Conservation (phyloP, 2,888 invertebrate genomes). For the Lasioglossum morio region DNA sequence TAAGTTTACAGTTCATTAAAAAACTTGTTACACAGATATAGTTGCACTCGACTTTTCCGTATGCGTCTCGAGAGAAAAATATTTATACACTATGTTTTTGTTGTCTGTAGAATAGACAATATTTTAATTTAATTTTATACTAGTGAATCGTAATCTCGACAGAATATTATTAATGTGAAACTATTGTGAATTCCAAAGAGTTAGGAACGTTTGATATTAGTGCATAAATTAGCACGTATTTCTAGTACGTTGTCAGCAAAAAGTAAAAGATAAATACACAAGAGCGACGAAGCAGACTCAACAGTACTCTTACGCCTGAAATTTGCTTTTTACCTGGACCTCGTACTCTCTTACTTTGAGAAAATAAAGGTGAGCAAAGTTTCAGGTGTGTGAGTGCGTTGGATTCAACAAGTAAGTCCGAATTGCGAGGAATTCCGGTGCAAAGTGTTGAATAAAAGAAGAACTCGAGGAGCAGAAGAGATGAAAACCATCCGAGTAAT, state of each 20-base stretch:
- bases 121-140: neutral
- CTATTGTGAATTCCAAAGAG: neutral
- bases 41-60: too few species aligned
- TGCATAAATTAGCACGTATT: neutral
- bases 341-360: slow-evolving; percentile 76
- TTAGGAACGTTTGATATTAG: neutral
- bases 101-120: neutral
- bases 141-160: neutral
- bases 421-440: neutral
- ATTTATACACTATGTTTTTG: neutral
- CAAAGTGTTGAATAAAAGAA: neutral
- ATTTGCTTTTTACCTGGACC: slow-evolving; percentile 83
- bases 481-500: neutral
- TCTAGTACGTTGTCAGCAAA: neutral
- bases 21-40: too few species aligned
- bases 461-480: neutral
- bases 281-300: slow-evolving; percentile 57
- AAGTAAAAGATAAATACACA: slow-evolving; percentile 28
- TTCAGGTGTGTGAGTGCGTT: slow-evolving; percentile 84
- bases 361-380: slow-evolving; percentile 83
- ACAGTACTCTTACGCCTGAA: slow-evolving; percentile 83
- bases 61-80: too few species aligned
- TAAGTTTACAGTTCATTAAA: too few species aligned
- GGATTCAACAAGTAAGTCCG: slow-evolving; percentile 66
- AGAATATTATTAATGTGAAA: neutral